These are phyloP conservation scores for Sciurus carolinensis DNA, from an alignment of 2,797 vertebrate species.

Conservation along the genomic window DNA sequence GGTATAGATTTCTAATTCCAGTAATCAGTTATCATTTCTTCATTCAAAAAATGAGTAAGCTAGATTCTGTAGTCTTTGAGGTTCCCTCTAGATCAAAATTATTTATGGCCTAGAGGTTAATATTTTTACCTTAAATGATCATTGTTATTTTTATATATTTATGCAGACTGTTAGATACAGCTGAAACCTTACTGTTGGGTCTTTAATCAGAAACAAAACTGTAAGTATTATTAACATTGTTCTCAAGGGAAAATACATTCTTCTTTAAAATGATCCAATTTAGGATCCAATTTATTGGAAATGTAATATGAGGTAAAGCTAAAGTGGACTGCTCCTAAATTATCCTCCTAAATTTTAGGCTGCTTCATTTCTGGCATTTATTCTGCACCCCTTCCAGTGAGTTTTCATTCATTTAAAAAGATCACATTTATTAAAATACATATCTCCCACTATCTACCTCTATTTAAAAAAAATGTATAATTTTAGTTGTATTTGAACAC, in stretches of 20 bases:
- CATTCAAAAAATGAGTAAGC: neutral
- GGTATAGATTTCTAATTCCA: neutral
- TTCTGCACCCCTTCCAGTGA: neutral
- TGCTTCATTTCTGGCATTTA: neutral
- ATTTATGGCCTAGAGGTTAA: neutral
- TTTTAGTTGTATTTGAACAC: no score
- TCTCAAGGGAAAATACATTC: neutral
- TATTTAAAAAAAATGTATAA: neutral
- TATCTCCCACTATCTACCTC: neutral
- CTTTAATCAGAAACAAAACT: slow-evolving; percentile 36
- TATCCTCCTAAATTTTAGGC: neutral
- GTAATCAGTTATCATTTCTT: neutral
- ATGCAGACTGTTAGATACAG: neutral
- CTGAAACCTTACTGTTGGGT: slow-evolving; percentile 38
- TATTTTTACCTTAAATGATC: slow-evolving; percentile 9
- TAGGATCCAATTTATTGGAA: slow-evolving; percentile 58
- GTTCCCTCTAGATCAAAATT: neutral
- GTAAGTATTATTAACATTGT: neutral
- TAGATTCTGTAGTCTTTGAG: slow-evolving; percentile 32
- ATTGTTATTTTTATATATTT: slow-evolving; percentile 42
- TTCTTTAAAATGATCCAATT: slow-evolving; percentile 35
- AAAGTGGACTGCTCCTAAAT: slow-evolving; percentile 9
- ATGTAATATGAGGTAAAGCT: slow-evolving; percentile 38
- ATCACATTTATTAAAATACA: slow-evolving; percentile 36
- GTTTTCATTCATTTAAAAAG: neutral